Evolutionary conservation across 2,888 invertebrate species (phyloP).

Genomic region (Cistogaster globosa): DNA sequence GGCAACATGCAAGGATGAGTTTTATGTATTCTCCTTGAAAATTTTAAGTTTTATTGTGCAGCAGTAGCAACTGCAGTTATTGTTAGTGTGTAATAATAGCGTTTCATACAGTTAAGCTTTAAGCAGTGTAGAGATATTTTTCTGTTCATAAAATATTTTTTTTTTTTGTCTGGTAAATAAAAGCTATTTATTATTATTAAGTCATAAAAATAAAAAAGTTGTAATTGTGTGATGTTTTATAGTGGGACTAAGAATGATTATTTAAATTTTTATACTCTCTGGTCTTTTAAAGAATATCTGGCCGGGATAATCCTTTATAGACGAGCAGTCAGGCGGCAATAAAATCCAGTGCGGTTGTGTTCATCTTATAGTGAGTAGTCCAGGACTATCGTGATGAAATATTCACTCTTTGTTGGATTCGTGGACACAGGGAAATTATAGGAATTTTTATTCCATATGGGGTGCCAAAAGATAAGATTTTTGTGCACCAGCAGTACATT

Average conservation of each 20-base stretch:
- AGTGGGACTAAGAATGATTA: neutral
- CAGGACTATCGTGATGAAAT: too few species aligned
- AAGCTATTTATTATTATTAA: conserved; percentile 52
- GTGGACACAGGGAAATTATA: too few species aligned
- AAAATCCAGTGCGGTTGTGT: too few species aligned
- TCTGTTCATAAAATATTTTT: neutral
- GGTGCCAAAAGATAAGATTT: too few species aligned
- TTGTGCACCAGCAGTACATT: too few species aligned
- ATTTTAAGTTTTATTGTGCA: neutral
- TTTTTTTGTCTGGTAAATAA: conserved; percentile 18
- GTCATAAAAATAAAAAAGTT: conserved; percentile 66
- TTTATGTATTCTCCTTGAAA: neutral
- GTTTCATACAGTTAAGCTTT: neutral
- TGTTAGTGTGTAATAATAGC: conserved; percentile 19
- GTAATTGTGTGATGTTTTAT: neutral
- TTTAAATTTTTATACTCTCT: too few species aligned
- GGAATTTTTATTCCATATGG: too few species aligned
- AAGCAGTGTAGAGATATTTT: conserved; percentile 4
- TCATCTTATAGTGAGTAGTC: too few species aligned
- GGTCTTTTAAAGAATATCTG: too few species aligned
- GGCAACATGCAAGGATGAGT: conserved; percentile 34
- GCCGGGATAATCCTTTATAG: too few species aligned
- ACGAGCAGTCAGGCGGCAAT: too few species aligned
- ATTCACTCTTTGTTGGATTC: too few species aligned
- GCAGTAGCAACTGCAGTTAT: conserved; percentile 1